Base-by-base conservation (phyloP, 2,113 vertebrate species). In the Malurus alboscapulatus region DNA sequence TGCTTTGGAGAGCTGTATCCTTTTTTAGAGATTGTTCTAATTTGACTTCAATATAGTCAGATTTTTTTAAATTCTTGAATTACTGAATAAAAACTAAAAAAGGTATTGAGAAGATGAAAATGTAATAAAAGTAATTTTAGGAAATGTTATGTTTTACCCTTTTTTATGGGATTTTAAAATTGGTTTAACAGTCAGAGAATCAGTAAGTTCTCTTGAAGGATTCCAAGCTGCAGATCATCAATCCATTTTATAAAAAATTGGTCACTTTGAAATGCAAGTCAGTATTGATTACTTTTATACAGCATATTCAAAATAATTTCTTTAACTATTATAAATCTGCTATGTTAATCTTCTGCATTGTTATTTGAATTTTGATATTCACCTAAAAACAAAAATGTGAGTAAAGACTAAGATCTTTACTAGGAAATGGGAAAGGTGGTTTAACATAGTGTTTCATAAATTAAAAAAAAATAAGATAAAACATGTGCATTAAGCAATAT, bases 301-400 rank as follows among this genome's bases (percentile, higher is more conserved):
- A 85, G 11, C 16, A 36, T 40, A 69, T 62, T 66, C 86, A 16
- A 73, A 82, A 66, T 19, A 47, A 66, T 47, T 69, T 53, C 22
- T 83, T 75, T 73, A 53, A 72, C 55, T 44, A 34, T 14, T 36
- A 17, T 36, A 84, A 90, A 84, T 61, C 14, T 71, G 25, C 38
- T 71, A 45, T 62, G 14, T 71, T 71, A 63, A 34, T 88, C 74
- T 88, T 91, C 44, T 87, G 17, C 54, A 66, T 94, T 83, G 62
- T 61, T 91, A 93, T 83, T 34, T 80, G 74, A 91, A 68, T 94
- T 89, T 92, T 87, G 21, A 62, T 65, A 87, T 61, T 25, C 32
- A 76, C 62, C 30, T 69, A 91, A 89, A 85, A 87, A 0, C 50
- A 89, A 5, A 45, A 92, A 75, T 27, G 29, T 45, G 61, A 78